Base-by-base conservation (phyloP, 2,113 vertebrate genomes). In the Nothobranchius furzeri region DNA sequence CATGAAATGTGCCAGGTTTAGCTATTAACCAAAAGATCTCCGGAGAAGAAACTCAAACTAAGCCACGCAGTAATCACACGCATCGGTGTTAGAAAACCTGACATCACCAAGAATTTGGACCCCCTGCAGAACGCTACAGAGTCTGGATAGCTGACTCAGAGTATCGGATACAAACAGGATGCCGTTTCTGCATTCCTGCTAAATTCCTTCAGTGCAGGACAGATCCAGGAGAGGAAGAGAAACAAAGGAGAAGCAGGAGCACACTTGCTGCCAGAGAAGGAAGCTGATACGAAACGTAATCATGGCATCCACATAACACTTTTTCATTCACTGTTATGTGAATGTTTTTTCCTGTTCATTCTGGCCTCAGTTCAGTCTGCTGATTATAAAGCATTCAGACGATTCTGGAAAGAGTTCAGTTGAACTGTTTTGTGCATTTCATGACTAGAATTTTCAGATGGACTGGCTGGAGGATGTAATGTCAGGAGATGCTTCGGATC, bases 161-260 rank as follows among this genome's bases (percentile, higher is more conserved):
- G 37, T 0, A 61, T 10, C 69, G 87, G 83, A 83, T 73, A 87
- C 90, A 94, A 95, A 95, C 94, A 95, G 94, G 94, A 95, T 90
- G 93, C 93, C 90, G 82, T 92, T 87, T 87, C 68, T 79, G 90
- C 94, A 93, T 95, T 94, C 93, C 92, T 84, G 56, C 65, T 2
- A 0, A 85, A 93, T 85, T 92, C 90, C 91, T 92, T 61, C 50
- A 60, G 74, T 71, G 58, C 82, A 74, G 72, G 90, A 84, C 30
- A 81, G 87, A 90, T 73, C 71, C 47, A 55, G 53, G 45, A 65
- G 71, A 86, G 90, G 70, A 78, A 89, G 81, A 82, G 84, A 83
- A 86, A 25, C 81, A 78, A 75, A 30, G 2, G 30, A 4, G 30
- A 30, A 30, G 30, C 30, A 30, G 30, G 30, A 30, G 30, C 30